Conservation (phyloP, 2,113 vertebrate species). For the Alosa alosa region DNA sequence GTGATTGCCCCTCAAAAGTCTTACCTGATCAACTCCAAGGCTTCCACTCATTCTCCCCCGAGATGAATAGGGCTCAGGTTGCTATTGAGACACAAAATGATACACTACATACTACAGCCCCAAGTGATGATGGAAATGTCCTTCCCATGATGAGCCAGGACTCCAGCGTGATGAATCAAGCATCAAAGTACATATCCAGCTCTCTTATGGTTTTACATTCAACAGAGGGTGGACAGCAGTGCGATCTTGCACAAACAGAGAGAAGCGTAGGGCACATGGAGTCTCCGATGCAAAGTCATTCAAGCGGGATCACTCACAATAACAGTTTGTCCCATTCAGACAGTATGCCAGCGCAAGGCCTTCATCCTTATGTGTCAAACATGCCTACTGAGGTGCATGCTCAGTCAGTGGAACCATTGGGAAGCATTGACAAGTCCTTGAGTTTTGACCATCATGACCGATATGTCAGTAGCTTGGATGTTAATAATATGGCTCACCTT, state of each 20-base stretch:
- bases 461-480: constrained; percentile 29
- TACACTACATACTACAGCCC: constrained; percentile 56
- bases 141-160: constrained; percentile 58
- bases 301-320: constrained; percentile 47
- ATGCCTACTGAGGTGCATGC: constrained; percentile 26
- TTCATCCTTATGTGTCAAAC: constrained; percentile 33
- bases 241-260: constrained; percentile 64
- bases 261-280: constrained; percentile 52
- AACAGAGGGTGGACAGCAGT: constrained; percentile 70
- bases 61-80: constrained; percentile 56
- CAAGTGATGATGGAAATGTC: constrained; percentile 50
- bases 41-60: constrained; percentile 57
- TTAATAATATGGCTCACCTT: constrained; percentile 36
- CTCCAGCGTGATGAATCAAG: constrained; percentile 66
- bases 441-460: constrained; percentile 22
- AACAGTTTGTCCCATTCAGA: constrained; percentile 21
- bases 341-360: constrained; percentile 22
- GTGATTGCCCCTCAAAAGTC: constrained; percentile 62
- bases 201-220: constrained; percentile 74
- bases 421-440: constrained; percentile 39
- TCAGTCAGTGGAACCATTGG: constrained; percentile 28
- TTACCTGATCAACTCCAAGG: constrained; percentile 53
- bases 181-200: constrained; percentile 75
- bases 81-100: constrained; percentile 53
- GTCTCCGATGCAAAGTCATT: constrained; percentile 47